Conservation (phyloP, 2,113 vertebrate species). For the Alexandromys fortis region DNA sequence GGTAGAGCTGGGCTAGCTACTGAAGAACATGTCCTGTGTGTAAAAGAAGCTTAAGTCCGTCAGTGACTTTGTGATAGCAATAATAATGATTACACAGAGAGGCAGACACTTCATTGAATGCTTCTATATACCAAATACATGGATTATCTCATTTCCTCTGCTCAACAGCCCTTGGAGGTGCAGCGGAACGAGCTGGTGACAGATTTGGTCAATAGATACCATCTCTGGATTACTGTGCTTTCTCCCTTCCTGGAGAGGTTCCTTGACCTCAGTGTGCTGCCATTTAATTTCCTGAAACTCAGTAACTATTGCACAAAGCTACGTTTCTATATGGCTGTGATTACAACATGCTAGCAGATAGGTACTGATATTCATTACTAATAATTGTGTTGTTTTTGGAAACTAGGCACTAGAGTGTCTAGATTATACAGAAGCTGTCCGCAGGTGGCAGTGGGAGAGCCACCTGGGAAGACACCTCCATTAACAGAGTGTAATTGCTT, state of each 20-base stretch:
- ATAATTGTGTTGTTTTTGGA: conserved; percentile 1
- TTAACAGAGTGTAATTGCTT: neutral
- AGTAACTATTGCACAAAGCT: neutral
- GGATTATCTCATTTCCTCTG: neutral
- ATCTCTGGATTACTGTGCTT: neutral
- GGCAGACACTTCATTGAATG: neutral
- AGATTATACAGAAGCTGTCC: neutral
- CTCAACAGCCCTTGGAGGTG: neutral
- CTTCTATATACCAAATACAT: neutral
- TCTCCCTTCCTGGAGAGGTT: neutral
- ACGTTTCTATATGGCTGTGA: neutral
- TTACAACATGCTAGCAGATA: neutral
- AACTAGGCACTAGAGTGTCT: neutral
- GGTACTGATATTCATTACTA: neutral
- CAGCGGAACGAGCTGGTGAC: neutral
- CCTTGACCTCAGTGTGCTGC: neutral
- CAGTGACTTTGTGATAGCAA: neutral
- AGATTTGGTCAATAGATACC: neutral
- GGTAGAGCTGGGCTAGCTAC: neutral
- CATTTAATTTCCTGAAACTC: conserved; percentile 1
- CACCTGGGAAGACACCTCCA: neutral
- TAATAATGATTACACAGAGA: neutral
- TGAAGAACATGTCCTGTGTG: neutral
- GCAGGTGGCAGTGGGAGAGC: neutral
- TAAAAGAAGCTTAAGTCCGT: neutral